These are phyloP conservation scores for Aporophyla lueneburgensis DNA, from an alignment of 2,888 invertebrate species.

Conservation along the genomic window DNA sequence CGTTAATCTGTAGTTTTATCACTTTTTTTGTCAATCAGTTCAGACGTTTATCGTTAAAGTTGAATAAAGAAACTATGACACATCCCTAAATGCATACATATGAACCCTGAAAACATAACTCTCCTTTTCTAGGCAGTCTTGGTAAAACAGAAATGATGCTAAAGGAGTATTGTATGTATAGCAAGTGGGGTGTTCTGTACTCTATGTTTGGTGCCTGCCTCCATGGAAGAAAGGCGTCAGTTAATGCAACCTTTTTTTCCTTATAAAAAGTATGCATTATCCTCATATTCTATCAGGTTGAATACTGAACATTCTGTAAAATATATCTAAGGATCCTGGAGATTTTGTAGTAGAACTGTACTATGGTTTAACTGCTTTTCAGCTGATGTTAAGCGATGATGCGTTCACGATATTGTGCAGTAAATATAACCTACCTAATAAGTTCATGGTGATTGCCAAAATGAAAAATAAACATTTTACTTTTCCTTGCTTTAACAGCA, in stretches of 20 bases:
- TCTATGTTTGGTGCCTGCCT: not conserved
- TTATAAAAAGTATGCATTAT: not conserved
- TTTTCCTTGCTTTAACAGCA: not conserved
- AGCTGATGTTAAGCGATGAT: not conserved
- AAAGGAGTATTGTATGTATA: not conserved
- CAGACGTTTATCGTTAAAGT: not conserved
- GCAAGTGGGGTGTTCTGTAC: not conserved
- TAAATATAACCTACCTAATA: not conserved
- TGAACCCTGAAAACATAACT: not conserved
- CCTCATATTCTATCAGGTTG: not conserved
- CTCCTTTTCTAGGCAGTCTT: not conserved
- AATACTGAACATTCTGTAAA: not conserved
- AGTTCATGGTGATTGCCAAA: not conserved
- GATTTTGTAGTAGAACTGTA: not conserved
- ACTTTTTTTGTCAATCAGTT: not conserved
- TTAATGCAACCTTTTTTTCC: not conserved
- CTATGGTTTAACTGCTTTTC: not conserved
- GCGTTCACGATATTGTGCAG: not conserved
- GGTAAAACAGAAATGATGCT: not conserved
- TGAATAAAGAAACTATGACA: not conserved
- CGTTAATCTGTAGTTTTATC: not conserved
- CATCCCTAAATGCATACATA: not conserved
- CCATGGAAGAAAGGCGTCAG: not conserved
- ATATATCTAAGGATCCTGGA: not conserved
- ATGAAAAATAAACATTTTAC: not conserved